Base-by-base conservation (phyloP, 2,888 invertebrate species). In the Crocallis elinguaria region DNA sequence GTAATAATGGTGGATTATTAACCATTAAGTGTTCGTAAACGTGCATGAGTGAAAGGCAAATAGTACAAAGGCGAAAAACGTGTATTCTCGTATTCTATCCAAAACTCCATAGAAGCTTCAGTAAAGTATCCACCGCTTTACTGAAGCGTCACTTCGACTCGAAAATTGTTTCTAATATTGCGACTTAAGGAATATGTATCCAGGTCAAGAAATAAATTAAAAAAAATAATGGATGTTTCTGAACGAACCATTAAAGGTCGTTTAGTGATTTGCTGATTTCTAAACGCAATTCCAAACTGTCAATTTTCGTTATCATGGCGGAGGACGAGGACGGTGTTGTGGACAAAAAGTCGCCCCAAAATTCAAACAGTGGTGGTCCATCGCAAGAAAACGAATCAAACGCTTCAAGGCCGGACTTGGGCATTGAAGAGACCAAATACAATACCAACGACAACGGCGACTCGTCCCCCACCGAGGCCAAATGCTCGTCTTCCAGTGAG, bases 231-330 rank as follows among this genome's bases (percentile, higher is more conserved):
- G n/a, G n/a, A n/a, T n/a, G n/a, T 73, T 77, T 65, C 58, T 61
- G 68, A 73, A 73, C 75, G 68, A 62, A 44, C 19, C 0, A 38
- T 36, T 17, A 41, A 42, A 17, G 27, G 11, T 8, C 14, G 0
- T 29, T 45, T 23, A 55, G 3, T 43, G 12, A 1, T 0, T 39
- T 9, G 11, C 0, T 9, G 17, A 37, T 77, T 82, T 73, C 64
- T 60, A 69, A 77, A 81, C 83, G 74, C 52, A 69, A 55, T 55
- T 41, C 12, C 9, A 16, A 77, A 80, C 65, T 87, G 89, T 88
- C 89, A 88, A 75, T 82, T 85, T 83, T 83, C 79, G 77, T 79
- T 83, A 89, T 89, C 86, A 92, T 92, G 92, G 92, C 92, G 92
- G 91, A 92, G 71, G 92, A 90, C 73, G 91, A 91, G 72, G 90